These are phyloP conservation scores for Orchestes rusci DNA, from an alignment of 2,888 invertebrate species.

Conservation along the genomic window DNA sequence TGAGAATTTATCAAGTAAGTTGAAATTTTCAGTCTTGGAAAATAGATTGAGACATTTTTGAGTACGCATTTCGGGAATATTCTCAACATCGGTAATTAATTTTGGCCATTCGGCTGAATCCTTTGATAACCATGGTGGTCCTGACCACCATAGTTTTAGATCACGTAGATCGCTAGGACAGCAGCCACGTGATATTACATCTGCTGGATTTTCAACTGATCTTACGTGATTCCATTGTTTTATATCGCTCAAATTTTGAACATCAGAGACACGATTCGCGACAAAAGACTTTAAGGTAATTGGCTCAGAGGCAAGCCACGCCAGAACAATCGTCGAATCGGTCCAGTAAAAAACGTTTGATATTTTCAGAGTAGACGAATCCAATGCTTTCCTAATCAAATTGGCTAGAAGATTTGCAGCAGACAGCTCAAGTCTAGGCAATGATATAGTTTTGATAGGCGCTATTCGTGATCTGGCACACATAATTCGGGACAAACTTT, in stretches of 20 bases:
- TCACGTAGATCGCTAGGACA: not conserved
- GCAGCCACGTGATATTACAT: not conserved
- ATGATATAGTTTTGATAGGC: constrained; percentile 14
- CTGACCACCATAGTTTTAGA: not conserved
- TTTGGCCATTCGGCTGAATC: not conserved
- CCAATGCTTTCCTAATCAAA: constrained; percentile 8
- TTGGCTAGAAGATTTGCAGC: constrained; percentile 17
- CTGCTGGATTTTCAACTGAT: not conserved
- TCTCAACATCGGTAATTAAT: not conserved
- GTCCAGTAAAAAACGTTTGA: constrained; percentile 4
- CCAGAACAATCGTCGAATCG: constrained; percentile 20
- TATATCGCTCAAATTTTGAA: not conserved
- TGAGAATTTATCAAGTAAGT: not conserved
- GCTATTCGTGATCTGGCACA: constrained; percentile 21
- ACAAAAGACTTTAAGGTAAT: not conserved
- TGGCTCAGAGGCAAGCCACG: constrained; percentile 11
- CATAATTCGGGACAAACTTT: constrained; percentile 5
- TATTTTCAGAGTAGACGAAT: not conserved
- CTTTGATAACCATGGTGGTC: not conserved
- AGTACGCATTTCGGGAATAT: not conserved
- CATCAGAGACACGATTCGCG: not conserved
- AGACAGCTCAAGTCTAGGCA: constrained; percentile 22
- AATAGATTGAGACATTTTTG: not conserved
- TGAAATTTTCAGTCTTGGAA: not conserved
- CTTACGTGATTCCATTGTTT: not conserved